Evolutionary conservation across 2,888 invertebrate genomes (phyloP).

Genomic region (Sphaerophoria taeniata): DNA sequence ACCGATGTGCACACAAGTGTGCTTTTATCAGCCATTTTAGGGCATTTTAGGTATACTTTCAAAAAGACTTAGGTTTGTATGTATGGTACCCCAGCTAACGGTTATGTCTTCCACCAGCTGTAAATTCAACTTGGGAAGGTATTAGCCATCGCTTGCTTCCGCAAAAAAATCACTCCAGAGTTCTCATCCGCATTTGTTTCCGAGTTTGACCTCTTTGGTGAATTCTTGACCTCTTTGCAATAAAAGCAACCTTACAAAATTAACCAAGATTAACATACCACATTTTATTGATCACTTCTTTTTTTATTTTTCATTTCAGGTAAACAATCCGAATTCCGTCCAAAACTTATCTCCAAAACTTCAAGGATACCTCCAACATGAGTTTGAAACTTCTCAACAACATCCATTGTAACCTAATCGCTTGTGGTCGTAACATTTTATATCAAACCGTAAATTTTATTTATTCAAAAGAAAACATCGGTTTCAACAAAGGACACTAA

Average conservation of each 20-base stretch:
- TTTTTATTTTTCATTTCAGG: slow-evolving; percentile 51
- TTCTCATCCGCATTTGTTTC: too few species aligned
- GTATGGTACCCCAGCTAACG: too few species aligned
- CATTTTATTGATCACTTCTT: not conserved
- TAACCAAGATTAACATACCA: not conserved
- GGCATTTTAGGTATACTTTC: too few species aligned
- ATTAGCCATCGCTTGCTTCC: too few species aligned
- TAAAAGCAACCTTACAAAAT: not conserved
- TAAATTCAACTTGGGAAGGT: too few species aligned
- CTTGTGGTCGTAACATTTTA: not conserved
- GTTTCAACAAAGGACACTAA: slow-evolving; percentile 45
- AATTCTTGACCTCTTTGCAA: not conserved
- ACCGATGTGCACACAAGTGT: too few species aligned
- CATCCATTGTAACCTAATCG: not conserved
- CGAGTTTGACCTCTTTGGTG: not conserved
- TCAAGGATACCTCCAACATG: not conserved
- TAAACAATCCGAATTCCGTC: slow-evolving; percentile 25
- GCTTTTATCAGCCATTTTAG: too few species aligned
- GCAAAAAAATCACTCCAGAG: too few species aligned
- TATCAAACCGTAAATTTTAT: slow-evolving; percentile 37
- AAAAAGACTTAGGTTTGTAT: too few species aligned
- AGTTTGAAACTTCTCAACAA: slow-evolving; percentile 13
- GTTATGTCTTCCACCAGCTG: too few species aligned
- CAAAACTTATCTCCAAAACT: not conserved
- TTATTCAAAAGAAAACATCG: slow-evolving; percentile 52